phyloP scores from a whole-genome alignment of 2,113 vertebrate genomes.

The Corythornis cristatus region DNA sequence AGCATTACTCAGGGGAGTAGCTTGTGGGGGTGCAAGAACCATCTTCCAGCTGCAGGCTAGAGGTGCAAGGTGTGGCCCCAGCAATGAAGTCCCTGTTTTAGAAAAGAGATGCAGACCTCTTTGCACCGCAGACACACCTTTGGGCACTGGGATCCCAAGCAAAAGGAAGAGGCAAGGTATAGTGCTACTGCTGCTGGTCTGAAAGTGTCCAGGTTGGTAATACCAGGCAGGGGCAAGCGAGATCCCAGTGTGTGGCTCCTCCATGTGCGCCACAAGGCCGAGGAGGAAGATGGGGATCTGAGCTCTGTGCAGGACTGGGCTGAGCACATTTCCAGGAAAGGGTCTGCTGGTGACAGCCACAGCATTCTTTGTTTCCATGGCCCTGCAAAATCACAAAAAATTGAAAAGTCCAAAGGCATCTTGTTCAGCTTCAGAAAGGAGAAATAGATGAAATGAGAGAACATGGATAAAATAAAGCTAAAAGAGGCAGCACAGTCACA shows the following conservation, averaged over 20 bases:
- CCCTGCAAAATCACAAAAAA: not conserved
- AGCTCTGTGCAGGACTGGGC: not conserved
- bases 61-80: not conserved
- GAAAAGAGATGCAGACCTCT: not conserved
- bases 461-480: not conserved
- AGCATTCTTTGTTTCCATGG: not conserved
- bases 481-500: not conserved
- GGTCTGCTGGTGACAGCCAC: not conserved
- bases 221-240: not conserved
- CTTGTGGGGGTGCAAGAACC: accelerated
- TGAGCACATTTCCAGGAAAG: not conserved
- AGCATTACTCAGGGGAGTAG: accelerated
- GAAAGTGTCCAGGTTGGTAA: not conserved
- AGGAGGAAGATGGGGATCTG: not conserved
- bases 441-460: constrained; percentile 6
- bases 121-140: not conserved
- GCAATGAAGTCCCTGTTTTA: accelerated
- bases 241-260: accelerated
- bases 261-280: accelerated
- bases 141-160: not conserved
- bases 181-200: not conserved
- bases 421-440: not conserved
- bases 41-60: not conserved
- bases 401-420: not conserved
- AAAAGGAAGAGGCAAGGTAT: not conserved